Evolutionary conservation across 2,797 vertebrate species (phyloP).

Genomic region (Gobionotothen gibberifrons): DNA sequence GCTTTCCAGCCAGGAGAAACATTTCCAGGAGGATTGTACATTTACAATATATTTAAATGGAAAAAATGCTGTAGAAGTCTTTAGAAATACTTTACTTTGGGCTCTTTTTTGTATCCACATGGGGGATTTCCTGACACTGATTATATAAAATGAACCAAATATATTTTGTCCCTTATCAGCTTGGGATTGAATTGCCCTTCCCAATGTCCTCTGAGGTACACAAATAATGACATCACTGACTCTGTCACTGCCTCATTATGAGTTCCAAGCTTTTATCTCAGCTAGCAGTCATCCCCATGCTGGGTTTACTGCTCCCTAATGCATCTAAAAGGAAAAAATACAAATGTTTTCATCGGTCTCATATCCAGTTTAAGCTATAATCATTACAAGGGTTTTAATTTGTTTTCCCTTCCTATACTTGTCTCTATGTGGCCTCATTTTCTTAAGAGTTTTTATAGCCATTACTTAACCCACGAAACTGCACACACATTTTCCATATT

Average conservation of each 20-base stretch:
- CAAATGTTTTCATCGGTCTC: neutral
- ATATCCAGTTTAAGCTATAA: conserved; percentile 14
- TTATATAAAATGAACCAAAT: conserved; percentile 35
- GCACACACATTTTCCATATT: conserved; percentile 39
- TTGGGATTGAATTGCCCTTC: conserved; percentile 28
- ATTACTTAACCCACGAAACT: conserved; percentile 7
- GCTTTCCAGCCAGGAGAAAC: neutral
- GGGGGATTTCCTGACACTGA: conserved; percentile 14
- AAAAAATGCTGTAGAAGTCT: neutral
- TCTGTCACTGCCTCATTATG: conserved; percentile 24
- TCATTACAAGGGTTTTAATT: conserved; percentile 8
- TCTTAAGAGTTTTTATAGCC: neutral
- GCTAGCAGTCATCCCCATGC: neutral
- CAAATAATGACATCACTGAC: conserved; percentile 23
- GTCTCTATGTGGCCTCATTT: conserved; percentile 5
- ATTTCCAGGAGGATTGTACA: neutral
- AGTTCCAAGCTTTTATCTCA: conserved; percentile 6
- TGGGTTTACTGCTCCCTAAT: neutral
- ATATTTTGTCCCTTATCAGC: conserved; percentile 31
- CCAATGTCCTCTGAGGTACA: conserved; percentile 29
- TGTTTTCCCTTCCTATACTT: neutral
- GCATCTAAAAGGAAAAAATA: neutral
- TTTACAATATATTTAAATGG: neutral
- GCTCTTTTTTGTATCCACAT: conserved; percentile 8
- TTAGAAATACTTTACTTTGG: neutral